phyloP scores from a whole-genome alignment of 2,113 vertebrate species.

The Bufo gargarizans region DNA sequence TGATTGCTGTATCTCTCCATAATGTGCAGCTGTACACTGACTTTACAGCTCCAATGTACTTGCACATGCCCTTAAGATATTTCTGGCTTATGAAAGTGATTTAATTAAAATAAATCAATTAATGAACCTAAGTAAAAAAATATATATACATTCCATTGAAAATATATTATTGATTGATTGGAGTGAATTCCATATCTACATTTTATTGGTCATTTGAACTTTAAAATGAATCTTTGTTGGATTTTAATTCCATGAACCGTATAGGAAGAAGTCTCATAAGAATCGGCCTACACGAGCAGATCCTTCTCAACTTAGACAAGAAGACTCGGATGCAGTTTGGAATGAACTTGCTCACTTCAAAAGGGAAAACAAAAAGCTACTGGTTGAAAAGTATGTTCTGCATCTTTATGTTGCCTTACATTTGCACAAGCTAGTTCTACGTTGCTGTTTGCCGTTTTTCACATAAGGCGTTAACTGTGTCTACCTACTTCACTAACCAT shows the following conservation, averaged over 20 bases:
- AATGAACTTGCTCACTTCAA: constrained; percentile 86
- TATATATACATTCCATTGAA: too few species aligned
- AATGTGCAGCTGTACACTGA: too few species aligned
- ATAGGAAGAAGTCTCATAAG: constrained; percentile 69
- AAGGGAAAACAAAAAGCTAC: constrained; percentile 80
- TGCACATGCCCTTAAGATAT: too few species aligned
- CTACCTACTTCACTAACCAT: too few species aligned
- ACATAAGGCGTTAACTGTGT: background rate
- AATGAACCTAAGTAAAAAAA: too few species aligned
- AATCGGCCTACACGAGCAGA: constrained; percentile 66
- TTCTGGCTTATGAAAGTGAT: too few species aligned
- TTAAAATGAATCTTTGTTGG: background rate
- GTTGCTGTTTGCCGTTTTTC: too few species aligned
- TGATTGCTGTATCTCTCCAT: too few species aligned
- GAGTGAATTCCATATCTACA: background rate
- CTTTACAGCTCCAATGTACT: too few species aligned
- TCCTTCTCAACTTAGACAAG: constrained; percentile 76
- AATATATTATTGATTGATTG: background rate
- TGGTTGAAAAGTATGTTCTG: constrained; percentile 81
- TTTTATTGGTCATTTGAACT: background rate
- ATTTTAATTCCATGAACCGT: background rate
- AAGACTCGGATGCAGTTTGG: constrained; percentile 84
- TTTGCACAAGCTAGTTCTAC: background rate
- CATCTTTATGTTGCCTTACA: background rate
- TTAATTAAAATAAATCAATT: too few species aligned